phyloP scores from a whole-genome alignment of 1,140 invertebrate species.

The Marisa cornuarietis region DNA sequence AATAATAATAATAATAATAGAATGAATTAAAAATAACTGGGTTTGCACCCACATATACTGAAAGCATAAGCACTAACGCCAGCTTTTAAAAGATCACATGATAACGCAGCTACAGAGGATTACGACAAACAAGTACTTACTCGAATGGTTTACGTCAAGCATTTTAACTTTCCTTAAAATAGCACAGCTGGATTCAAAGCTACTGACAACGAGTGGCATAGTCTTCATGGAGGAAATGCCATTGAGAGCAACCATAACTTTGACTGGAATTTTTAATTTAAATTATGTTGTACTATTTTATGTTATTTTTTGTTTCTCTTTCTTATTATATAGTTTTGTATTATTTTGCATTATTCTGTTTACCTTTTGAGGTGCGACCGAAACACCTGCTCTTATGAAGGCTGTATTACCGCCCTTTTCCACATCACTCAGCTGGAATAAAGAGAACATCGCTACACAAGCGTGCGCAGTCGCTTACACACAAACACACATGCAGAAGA shows the following conservation, averaged over 20 bases:
- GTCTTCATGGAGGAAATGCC: neutral
- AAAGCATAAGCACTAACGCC: too few species aligned
- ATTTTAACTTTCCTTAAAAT: too few species aligned
- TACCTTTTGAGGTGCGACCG: slow-evolving; percentile 7
- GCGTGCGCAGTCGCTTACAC: slow-evolving; percentile 16
- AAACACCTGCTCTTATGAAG: slow-evolving; percentile 7
- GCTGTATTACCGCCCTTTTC: slow-evolving; percentile 14
- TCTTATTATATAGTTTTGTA: neutral
- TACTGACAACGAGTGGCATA: neutral
- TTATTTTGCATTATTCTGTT: neutral
- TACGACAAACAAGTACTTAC: neutral
- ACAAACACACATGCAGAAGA: slow-evolving; percentile 6
- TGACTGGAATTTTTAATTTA: neutral
- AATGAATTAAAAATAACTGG: too few species aligned
- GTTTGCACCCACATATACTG: too few species aligned
- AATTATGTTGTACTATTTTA: neutral
- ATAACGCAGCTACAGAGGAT: neutral
- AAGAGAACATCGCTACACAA: neutral
- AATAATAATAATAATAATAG: too few species aligned
- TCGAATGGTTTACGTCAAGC: neutral
- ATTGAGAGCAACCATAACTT: neutral
- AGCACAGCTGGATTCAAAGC: too few species aligned
- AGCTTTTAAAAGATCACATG: too few species aligned
- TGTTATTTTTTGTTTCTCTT: neutral
- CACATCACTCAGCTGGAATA: slow-evolving; percentile 6